phyloP scores from a whole-genome alignment of 2,888 invertebrate genomes.

The Nowickia ferox region DNA sequence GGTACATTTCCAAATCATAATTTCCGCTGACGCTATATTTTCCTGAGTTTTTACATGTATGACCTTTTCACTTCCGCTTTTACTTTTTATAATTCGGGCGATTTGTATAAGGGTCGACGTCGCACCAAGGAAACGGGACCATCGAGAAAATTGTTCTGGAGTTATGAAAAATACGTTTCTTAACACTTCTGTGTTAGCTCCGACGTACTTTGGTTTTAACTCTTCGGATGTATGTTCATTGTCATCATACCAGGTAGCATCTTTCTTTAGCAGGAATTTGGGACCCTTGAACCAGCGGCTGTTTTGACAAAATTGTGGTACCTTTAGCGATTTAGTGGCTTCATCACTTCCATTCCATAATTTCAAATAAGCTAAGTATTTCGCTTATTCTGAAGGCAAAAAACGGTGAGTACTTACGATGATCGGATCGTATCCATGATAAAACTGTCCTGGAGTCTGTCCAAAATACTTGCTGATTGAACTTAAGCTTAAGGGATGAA shows the following conservation, averaged over 20 bases:
- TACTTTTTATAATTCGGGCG: not conserved
- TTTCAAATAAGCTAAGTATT: constrained; percentile 5
- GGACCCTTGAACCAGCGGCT: constrained; percentile 40
- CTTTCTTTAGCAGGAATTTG: not conserved
- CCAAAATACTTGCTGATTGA: not conserved
- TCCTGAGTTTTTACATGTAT: not conserved
- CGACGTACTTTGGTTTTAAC: not conserved
- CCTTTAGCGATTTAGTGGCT: constrained; percentile 37
- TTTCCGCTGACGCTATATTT: not conserved
- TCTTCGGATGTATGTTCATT: not conserved
- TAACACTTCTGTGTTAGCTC: not conserved
- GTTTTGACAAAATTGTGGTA: constrained; percentile 7
- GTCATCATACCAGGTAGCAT: not conserved
- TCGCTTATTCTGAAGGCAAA: constrained; percentile 35
- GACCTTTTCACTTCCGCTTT: not conserved
- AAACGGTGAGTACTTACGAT: constrained; percentile 23
- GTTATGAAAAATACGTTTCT: not conserved
- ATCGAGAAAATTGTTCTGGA: not conserved
- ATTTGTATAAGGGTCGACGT: not conserved
- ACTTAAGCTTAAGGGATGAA: not conserved
- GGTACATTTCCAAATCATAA: not conserved
- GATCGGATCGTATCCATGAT: constrained; percentile 30
- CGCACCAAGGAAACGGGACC: not conserved
- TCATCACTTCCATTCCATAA: constrained; percentile 41
- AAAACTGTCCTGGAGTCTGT: constrained; percentile 17